Evolutionary conservation across 30 jellyfish, hydroid and myxozoan species (phyloP), one percentile per base, ranked within the genome.

Genomic region (Phacellophora camtschatica): DNA sequence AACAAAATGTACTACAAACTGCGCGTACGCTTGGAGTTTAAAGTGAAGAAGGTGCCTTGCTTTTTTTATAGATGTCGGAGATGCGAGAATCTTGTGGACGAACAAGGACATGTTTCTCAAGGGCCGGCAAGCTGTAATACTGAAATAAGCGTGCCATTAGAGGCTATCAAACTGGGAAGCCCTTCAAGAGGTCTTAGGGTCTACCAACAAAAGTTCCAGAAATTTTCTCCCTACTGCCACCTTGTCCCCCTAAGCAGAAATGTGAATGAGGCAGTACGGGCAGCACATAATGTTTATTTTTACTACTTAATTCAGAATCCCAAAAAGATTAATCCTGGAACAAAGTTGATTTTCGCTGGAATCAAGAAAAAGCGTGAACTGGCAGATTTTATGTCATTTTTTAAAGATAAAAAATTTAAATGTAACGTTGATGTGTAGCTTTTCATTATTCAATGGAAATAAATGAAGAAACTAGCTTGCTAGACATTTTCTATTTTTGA

Each of bases 71-170:
- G 68, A 5, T 74, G 90, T 49, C 59, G 36, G 6, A 31, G 37
- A 25, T 85, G 90, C 89, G 79, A 85, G 28, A 75, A 85, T 42
- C 24, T 85, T 4, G 53, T 85, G 20, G 65, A 85, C 71, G 64
- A n/a, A 66, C 46, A 48, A 22, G 96, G 90, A 34, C 50, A 64
- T 53, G 5, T 85, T 5, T 74, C 78, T 3, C 50, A 36, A 13
- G 96, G 96, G 23, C 90, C 89, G 25, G 24, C 53, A 45, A 36
- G 77, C 18, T 85, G 90, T 45, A 43, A 29, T 7, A 51, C 15
- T 27, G 74, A 37, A 28, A 55, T 81, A 3, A n/a, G 43, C 11
- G 28, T 2, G 24, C 69, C 70, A 2, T 6, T 39, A 20, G 22
- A 16, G 61, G 54, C 62, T 65, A 31, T 75, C 5, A 36, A 36